These are phyloP conservation scores for Amorpha juglandis DNA, from an alignment of 2,888 invertebrate genomes.

Conservation along the genomic window DNA sequence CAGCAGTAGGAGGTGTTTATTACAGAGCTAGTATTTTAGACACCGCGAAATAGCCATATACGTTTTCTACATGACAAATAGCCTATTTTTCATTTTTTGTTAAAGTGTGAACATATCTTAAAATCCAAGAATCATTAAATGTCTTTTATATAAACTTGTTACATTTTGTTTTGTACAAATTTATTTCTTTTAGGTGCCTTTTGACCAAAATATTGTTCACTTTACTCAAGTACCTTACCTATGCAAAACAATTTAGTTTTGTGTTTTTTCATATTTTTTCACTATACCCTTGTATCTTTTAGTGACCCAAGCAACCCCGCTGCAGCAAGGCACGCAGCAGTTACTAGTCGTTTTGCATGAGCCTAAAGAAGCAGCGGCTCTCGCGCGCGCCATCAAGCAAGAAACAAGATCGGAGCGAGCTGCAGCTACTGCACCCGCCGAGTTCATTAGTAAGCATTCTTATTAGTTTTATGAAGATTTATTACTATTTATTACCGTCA, in stretches of 20 bases:
- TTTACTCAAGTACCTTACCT: no score
- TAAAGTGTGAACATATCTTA: no score
- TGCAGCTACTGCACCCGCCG: slow-evolving; percentile 56
- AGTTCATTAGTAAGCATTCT: slow-evolving; percentile 70
- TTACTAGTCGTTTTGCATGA: slow-evolving; percentile 80
- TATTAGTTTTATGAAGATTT: not conserved
- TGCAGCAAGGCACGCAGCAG: slow-evolving; percentile 80
- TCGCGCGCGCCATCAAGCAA: slow-evolving; percentile 83
- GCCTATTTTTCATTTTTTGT: no score
- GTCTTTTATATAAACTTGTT: no score
- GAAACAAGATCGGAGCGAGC: slow-evolving; percentile 79
- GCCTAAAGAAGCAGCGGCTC: slow-evolving; percentile 77
- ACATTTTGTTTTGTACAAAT: no score
- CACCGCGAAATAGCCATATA: no score
- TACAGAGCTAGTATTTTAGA: no score
- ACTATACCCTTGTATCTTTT: not conserved
- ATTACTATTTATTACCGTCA: not conserved
- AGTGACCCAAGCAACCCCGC: slow-evolving; percentile 62
- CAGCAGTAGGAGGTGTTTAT: no score
- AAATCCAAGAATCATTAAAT: no score
- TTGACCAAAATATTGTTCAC: no score
- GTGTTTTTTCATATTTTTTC: not conserved
- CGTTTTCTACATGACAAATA: no score
- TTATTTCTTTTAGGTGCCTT: no score
- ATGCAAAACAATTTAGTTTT: not conserved